A percentile compares a stretch with the other conserved stretches of the same genome.
phyloP scores from a whole-genome alignment of 2,797 vertebrate species.

The Muscicapa comitata region DNA sequence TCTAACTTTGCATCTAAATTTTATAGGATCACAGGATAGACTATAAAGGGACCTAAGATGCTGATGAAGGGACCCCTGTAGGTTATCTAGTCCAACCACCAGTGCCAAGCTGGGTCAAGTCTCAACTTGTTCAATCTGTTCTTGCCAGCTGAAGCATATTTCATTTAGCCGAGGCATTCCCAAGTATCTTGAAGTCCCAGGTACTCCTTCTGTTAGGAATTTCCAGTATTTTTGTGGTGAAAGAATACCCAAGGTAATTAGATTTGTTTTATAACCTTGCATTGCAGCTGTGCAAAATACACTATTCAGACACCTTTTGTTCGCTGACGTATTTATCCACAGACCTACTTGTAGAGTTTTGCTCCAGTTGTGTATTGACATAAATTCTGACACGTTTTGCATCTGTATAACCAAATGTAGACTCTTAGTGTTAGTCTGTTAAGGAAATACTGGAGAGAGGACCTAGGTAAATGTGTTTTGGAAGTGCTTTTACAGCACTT shows the following conservation, averaged over 20 bases:
- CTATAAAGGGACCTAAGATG: not conserved
- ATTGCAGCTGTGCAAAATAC: not conserved
- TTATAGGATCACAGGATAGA: not conserved
- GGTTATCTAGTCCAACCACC: not conserved
- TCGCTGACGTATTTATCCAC: not conserved
- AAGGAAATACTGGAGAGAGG: not conserved
- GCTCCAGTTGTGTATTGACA: not conserved
- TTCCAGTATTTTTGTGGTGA: not conserved
- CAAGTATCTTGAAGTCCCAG: not conserved
- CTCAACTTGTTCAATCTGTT: not conserved
- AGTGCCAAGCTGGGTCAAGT: not conserved
- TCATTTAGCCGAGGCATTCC: not conserved
- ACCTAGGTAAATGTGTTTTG: not conserved
- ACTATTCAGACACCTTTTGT: not conserved
- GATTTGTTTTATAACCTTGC: not conserved
- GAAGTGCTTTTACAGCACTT: not conserved
- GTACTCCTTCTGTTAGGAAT: not conserved
- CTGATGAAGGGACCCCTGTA: not conserved
- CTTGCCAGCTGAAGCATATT: not conserved
- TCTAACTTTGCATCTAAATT: not conserved
- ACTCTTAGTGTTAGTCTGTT: not conserved
- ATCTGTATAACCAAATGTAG: not conserved
- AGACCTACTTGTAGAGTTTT: not conserved
- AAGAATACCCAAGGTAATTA: not conserved
- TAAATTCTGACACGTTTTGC: not conserved